Evolutionary conservation across 2,888 invertebrate species (phyloP), one percentile per base, ranked within the genome.

Genomic region (Uropetala carovei): DNA sequence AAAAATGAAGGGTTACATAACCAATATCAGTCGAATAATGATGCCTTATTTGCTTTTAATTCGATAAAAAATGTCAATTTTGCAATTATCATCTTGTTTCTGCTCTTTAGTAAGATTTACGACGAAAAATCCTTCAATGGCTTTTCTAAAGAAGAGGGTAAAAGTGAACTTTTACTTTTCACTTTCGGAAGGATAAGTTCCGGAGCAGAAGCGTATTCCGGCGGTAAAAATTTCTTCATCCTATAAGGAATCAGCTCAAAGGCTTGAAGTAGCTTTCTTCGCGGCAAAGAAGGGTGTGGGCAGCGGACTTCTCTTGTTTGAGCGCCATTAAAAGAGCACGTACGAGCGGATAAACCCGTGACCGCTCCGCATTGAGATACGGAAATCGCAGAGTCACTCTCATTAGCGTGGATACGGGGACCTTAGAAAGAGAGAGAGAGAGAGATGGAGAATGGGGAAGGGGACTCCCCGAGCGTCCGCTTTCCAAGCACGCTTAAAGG

Each of bases 351-450:
- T 86, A 86, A 86, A 86, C 86, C 86, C 86, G 86, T 86, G 86
- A 86, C 86, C 86, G 59, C 86, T 86, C 60, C 86, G 86, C 86
- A 59, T 59, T 30, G 59, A 59, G 86, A 60, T 30, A 27, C 86
- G 60, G 60, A 86, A 60, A 60, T 60, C 86, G 86, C 59, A 14
- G 30, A 86, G 86, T 86, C 86, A 86, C 86, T 86, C 86, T 86
- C 86, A 86, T 86, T 86, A 86, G 86, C 86, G 60, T 27, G 27
- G 86, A 86, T 27, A 27, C 59, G 16, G 27, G 27, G 86, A 59
- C 58, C 59, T 30, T 8, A 60, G 60, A 58, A 5, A 43, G 43
- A 43, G 43, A 43, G 43, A 43, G 43, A 43, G 43, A 43, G 43
- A 43, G 43, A 43, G 43, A 5, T 1, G 43, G 43, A 43, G 43